Base-by-base conservation (phyloP, 2,797 vertebrate species). In the Hozukius guyotensis region DNA sequence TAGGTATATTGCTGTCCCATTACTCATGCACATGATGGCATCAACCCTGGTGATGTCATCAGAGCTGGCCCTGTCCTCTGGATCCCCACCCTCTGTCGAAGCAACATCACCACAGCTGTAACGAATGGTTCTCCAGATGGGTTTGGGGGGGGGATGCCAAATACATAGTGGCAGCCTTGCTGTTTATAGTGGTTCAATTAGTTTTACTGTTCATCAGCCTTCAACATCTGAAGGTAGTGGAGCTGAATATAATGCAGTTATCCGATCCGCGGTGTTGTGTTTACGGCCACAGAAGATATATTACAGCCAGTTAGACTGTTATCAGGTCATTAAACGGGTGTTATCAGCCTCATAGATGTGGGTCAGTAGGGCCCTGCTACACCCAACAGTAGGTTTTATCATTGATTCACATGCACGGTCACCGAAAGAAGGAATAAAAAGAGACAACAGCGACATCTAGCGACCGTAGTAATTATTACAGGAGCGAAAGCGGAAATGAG, bases 11-110 rank as follows among this genome's bases (percentile, higher is more conserved):
- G 25, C 60, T 69, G 24, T 42, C 27, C 25, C 22, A 56, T 69
- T 71, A 62, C 68, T 76, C 68, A 61, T 60, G 24, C 18, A 25
- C 34, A 60, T 32, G 49, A 72, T 66, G 49, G 14, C 63, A 49
- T 81, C 74, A 79, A 74, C 29, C 24, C 22, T 53, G 49, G 22
- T 69, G 63, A 63, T 72, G 68, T 67, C 24, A 52, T 31, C 71
- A 52, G 63, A 72, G 65, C 61, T 46, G 16, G 12, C 10, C 68
- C n/a, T 65, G 38, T 71, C 57, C 71, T 66, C n/a, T 27, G 52
- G 38, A 59, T 53, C 22, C 9, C 29, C 52, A 16, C 62, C 25
- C 24, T 62, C 29, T 38, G 31, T 13, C 1, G 0, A 57, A 34
- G n/a, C 52, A 25, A 34, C 5, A 20, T 22, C 69, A 36, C 55